Percentiles rank a stretch among this genome's conserved stretches.
Evolutionary conservation across 1,140 invertebrate species (phyloP).

Genomic region (Rhagoletis pomonella): DNA sequence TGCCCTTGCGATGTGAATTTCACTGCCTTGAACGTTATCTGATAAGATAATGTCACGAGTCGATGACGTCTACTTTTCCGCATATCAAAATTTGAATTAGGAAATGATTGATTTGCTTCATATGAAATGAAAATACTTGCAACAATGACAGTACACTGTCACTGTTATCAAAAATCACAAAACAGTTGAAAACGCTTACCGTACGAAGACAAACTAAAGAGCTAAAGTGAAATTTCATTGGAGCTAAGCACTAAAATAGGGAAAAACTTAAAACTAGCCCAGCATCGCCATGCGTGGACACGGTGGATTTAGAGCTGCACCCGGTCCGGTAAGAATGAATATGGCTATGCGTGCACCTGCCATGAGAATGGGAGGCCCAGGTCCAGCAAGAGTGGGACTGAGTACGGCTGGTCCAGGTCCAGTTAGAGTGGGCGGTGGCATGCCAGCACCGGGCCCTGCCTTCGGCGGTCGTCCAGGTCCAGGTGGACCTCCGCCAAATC

Average conservation of each 20-base stretch:
- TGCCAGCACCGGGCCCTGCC: background rate
- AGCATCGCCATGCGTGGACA: background rate
- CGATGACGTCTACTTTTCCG: background rate
- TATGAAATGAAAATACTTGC: background rate
- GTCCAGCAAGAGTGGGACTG: background rate
- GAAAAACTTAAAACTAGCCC: too few relatives aligned
- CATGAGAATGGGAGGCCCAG: background rate
- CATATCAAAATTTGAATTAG: background rate
- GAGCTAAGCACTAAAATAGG: background rate
- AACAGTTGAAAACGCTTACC: background rate
- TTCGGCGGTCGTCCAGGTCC: background rate
- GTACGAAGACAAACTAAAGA: background rate
- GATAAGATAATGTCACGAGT: conserved; percentile 37
- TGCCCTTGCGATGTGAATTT: too few relatives aligned
- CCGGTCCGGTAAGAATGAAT: conserved; percentile 7
- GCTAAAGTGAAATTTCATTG: background rate
- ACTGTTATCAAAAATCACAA: background rate
- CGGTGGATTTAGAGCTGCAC: background rate
- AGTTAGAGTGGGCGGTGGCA: background rate
- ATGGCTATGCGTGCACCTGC: background rate
- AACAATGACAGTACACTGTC: background rate
- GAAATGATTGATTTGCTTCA: conserved; percentile 3
- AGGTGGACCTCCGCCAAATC: background rate
- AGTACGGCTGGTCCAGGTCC: background rate
- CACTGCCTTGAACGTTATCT: background rate